Conservation (phyloP, 2,888 invertebrate species). For the Melanchra persicariae region DNA sequence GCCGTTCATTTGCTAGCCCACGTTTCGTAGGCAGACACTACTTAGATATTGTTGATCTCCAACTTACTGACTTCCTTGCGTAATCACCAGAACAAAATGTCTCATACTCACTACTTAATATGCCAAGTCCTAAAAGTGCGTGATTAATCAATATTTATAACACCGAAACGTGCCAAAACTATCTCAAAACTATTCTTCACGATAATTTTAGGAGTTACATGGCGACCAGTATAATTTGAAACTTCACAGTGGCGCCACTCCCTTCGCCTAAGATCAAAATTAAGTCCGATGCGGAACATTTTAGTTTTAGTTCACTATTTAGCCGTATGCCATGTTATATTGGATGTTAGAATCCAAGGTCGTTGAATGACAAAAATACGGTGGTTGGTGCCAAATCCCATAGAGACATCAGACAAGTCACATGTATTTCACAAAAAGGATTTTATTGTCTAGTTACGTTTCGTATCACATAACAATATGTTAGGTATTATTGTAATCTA, state of each 20-base stretch:
- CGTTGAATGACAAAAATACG: constrained; percentile 56
- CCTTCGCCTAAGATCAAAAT: not conserved
- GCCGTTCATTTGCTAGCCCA: too few species aligned
- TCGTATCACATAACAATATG: constrained; percentile 3
- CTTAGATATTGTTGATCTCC: too few species aligned
- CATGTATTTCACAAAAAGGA: constrained; percentile 26
- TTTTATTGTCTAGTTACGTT: constrained; percentile 34
- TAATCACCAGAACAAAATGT: constrained; percentile 28
- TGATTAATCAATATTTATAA: constrained; percentile 65
- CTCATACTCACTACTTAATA: constrained; percentile 22
- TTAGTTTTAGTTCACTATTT: not conserved
- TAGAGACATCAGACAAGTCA: constrained; percentile 18
- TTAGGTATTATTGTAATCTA: not conserved
- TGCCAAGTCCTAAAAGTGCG: constrained; percentile 51
- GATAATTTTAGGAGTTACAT: constrained; percentile 37
- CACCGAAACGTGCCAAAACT: constrained; percentile 60
- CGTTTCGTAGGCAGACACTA: too few species aligned
- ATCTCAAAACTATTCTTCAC: constrained; percentile 47
- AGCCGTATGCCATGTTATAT: constrained; percentile 4
- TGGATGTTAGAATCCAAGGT: constrained; percentile 49
- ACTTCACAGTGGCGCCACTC: constrained; percentile 16
- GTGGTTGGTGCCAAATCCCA: constrained; percentile 55
- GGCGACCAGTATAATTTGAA: constrained; percentile 4
- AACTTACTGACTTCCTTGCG: too few species aligned
- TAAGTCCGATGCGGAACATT: not conserved